Evolutionary conservation across 2,888 invertebrate genomes (phyloP).

Genomic region (Eulithis testata): DNA sequence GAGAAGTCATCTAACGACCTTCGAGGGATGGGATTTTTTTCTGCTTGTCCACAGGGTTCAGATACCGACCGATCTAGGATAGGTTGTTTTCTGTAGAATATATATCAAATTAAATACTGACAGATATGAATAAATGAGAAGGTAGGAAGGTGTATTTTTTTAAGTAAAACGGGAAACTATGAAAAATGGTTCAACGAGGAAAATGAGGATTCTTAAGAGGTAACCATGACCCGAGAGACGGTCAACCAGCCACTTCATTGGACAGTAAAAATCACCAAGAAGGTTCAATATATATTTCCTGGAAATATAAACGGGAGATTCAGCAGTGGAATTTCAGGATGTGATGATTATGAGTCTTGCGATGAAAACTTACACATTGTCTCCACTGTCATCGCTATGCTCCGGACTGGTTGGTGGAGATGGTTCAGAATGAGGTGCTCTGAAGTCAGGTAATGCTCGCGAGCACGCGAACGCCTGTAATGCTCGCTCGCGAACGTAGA

Average conservation of each 20-base stretch:
- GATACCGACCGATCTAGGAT: constrained; percentile 57
- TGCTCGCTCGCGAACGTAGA: constrained; percentile 92
- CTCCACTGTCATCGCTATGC: constrained; percentile 46
- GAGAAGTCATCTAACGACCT: constrained; percentile 41
- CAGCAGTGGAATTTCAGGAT: too few species aligned
- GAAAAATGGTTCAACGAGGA: too few species aligned
- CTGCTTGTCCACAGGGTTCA: constrained; percentile 52
- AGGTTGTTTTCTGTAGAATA: constrained; percentile 55
- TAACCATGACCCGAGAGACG: too few species aligned
- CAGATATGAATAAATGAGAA: too few species aligned
- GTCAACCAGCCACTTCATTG: too few species aligned
- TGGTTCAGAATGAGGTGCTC: constrained; percentile 59
- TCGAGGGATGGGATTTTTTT: constrained; percentile 39
- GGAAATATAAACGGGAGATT: too few species aligned
- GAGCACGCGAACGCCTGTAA: constrained; percentile 90
- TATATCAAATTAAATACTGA: not conserved
- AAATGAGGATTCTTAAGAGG: too few species aligned
- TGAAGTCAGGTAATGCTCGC: constrained; percentile 89
- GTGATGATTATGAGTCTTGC: not conserved
- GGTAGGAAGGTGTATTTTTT: too few species aligned
- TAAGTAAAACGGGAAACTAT: too few species aligned
- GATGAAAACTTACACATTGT: constrained; percentile 45
- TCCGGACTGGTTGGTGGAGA: constrained; percentile 51
- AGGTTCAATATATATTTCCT: too few species aligned
- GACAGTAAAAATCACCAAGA: too few species aligned